A percentile compares a stretch with the other conserved stretches of the same genome.
Evolutionary conservation across 1,140 invertebrate genomes (phyloP).

Genomic region (Drosophila grimshawi): DNA sequence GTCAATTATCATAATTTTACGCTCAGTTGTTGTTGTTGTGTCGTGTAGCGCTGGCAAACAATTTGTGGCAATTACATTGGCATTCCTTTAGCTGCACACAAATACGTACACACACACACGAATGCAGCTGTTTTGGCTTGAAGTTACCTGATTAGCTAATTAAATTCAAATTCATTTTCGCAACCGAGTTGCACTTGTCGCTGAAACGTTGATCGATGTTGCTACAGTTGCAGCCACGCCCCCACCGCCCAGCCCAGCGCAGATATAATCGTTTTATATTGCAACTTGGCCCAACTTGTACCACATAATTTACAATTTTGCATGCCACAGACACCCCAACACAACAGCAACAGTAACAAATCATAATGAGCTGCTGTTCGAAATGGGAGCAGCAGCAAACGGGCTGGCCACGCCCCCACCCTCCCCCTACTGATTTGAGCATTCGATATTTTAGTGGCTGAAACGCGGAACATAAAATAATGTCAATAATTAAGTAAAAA

Average conservation of each 20-base stretch:
- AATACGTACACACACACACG: slow-evolving; percentile 10
- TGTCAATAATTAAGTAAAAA: not conserved
- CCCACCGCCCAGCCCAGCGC: slow-evolving; percentile 1
- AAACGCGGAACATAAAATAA: no score
- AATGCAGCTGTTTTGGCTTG: slow-evolving; percentile 18
- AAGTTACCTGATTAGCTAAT: slow-evolving; percentile 48
- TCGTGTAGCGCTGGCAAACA: slow-evolving; percentile 50
- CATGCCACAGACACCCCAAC: slow-evolving; percentile 21
- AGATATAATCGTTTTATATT: slow-evolving; percentile 4
- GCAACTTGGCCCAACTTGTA: not conserved
- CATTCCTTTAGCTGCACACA: slow-evolving; percentile 46
- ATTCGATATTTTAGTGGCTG: no score
- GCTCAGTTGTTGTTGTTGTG: slow-evolving; percentile 29
- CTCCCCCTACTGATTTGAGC: not conserved
- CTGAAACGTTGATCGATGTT: slow-evolving; percentile 3
- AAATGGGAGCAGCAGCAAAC: slow-evolving; percentile 39
- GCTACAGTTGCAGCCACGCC: slow-evolving; percentile 28
- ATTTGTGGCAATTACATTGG: slow-evolving; percentile 68
- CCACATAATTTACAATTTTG: slow-evolving; percentile 57
- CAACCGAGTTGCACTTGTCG: slow-evolving; percentile 57
- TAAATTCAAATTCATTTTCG: slow-evolving; percentile 56
- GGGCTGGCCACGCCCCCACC: slow-evolving; percentile 17
- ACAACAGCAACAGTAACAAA: not conserved
- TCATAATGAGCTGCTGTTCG: slow-evolving; percentile 31
- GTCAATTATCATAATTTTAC: slow-evolving; percentile 69